Percentiles rank a stretch among this genome's conserved stretches.
These are phyloP conservation scores for Plemyria rubiginata DNA, from an alignment of 2,888 invertebrate genomes.

Conservation along the genomic window DNA sequence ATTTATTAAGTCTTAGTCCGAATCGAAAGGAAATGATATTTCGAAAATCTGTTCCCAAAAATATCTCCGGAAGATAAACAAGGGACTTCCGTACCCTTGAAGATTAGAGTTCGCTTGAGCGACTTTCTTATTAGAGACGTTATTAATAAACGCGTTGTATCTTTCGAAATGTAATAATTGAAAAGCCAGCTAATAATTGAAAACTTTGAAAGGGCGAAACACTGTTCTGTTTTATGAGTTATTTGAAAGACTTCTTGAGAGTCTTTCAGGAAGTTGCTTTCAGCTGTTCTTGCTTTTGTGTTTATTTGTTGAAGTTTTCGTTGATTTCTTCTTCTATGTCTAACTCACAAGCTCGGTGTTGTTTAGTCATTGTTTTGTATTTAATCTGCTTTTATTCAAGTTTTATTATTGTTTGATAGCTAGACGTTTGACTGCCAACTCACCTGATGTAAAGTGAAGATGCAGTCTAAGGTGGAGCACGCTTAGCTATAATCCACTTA, in stretches of 20 bases:
- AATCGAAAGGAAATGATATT: constrained; percentile 1
- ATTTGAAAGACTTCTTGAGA: neutral
- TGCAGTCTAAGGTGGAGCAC: too few relatives aligned
- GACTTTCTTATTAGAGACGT: neutral
- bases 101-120: constrained; percentile 1
- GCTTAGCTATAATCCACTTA: too few relatives aligned
- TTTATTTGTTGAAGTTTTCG: too few relatives aligned
- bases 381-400: too few relatives aligned
- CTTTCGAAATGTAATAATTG: neutral
- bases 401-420: too few relatives aligned
- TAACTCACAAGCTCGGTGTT: too few relatives aligned
- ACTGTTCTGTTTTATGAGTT: neutral
- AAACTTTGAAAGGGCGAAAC: neutral
- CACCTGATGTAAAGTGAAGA: too few relatives aligned
- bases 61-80: constrained; percentile 14
- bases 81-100: constrained; percentile 8
- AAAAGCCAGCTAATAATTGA: neutral
- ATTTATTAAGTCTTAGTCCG: neutral
- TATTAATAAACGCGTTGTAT: neutral
- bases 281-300: too few relatives aligned
- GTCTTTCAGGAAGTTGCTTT: too few relatives aligned
- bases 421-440: too few relatives aligned
- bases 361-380: too few relatives aligned
- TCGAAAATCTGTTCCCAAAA: constrained; percentile 1
- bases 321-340: too few relatives aligned